Base-by-base conservation (phyloP, 2,113 vertebrate species). In the Probosciger aterrimus region DNA sequence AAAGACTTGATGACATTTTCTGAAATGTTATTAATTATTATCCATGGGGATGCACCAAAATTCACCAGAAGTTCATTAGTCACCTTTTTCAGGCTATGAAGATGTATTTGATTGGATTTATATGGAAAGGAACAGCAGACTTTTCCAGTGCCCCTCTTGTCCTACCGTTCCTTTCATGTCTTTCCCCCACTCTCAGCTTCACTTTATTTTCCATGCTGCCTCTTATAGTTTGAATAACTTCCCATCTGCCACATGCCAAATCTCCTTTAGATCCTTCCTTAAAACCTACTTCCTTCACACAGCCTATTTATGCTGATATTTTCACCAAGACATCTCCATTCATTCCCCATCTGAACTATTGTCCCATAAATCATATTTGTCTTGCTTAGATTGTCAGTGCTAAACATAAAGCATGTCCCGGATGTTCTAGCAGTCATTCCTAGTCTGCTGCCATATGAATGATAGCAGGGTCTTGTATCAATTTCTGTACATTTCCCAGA, bases 401-500 rank as follows among this genome's bases (percentile, higher is more conserved):
- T 96, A 95, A 96, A 96, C 93, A 95, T 94, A 94, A 96, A 96
- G 93, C 96, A 96, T 96, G 96, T 96, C 91, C 96, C 89, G 77
- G 92, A 91, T 37, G 67, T 94, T 76, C 69, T 80, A 91, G 92
- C 95, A 95, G 95, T 91, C 90, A 91, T 93, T 97, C 89, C 94
- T 59, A 78, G 76, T 91, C 94, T 93, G 90, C 95, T 96, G 91
- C 95, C 92, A 73, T 94, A 95, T 97, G 93, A 96, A 95, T 95
- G 91, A 95, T 96, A 93, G 87, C 43, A 1, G 92, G 89, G 70
- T 91, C 93, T 97, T 97, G 78, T 88, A 95, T 94, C 96, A 93
- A 94, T 95, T 97, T 94, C 97, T 98, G 92, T 97, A 97, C 96
- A 96, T 98, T 97, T 98, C 97, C 96, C 93, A 96, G 93, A 82